A percentile compares a stretch with the other conserved stretches of the same genome.
Conservation (phyloP, 2,113 vertebrate species). For the Oryctolagus cuniculus region mOryCun1.1 NC_091440.1:52211501-52212000, state of each 20-base stretch:
- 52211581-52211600: no score
- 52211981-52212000: slow-evolving; percentile 16
- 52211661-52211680: no score
- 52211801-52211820: slow-evolving; percentile 19
- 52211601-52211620: no score
- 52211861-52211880: not conserved
- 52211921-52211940: not conserved
- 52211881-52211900: slow-evolving; percentile 25
- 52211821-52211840: not conserved
- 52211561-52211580: no score
- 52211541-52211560: no score
- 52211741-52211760: slow-evolving; percentile 12
- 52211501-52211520: no score
- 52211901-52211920: slow-evolving; percentile 6
- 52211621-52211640: no score
- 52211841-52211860: slow-evolving; percentile 28
- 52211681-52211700: no score
- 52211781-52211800: not conserved
- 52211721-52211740: slow-evolving; percentile 40
- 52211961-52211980: not conserved
- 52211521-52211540: no score
- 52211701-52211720: not conserved
- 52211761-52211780: slow-evolving; percentile 2
- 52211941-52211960: not conserved
- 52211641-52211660: no score